Evolutionary conservation across 2,888 invertebrate species (phyloP).

Genomic region (Sycophila texana): DNA sequence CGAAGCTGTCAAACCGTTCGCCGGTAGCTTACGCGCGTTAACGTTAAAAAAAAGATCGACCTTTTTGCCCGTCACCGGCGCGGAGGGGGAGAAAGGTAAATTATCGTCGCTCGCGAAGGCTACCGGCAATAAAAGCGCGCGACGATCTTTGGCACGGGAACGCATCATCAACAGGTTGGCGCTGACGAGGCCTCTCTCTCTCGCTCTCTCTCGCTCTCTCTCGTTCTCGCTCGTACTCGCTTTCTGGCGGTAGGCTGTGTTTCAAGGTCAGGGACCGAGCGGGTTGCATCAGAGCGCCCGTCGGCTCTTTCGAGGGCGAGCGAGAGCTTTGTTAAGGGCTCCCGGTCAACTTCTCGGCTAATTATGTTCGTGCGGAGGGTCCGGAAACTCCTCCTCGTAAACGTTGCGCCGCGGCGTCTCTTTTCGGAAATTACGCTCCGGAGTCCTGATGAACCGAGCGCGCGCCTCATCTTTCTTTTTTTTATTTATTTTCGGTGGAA

Average conservation of each 20-base stretch:
- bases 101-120: slow-evolving; percentile 32
- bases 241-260: not conserved
- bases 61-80: too few species aligned
- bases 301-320: slow-evolving; percentile 9
- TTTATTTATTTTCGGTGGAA: too few species aligned
- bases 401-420: slow-evolving; percentile 3
- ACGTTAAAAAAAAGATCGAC: not conserved
- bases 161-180: slow-evolving; percentile 65
- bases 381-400: slow-evolving; percentile 50
- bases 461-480: too few species aligned
- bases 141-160: slow-evolving; percentile 58
- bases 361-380: slow-evolving; percentile 37
- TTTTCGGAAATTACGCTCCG: slow-evolving; percentile 43
- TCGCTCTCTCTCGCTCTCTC: too few species aligned
- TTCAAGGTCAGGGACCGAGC: slow-evolving; percentile 42
- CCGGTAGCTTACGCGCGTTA: too few species aligned
- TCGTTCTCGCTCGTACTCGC: not conserved
- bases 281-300: slow-evolving; percentile 14
- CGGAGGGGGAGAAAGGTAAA: slow-evolving; percentile 18
- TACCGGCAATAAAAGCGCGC: slow-evolving; percentile 41
- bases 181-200: slow-evolving; percentile 45
- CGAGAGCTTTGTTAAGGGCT: slow-evolving; percentile 58
- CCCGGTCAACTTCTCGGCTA: slow-evolving; percentile 28
- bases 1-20: too few species aligned
- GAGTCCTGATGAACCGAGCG: too few species aligned